Evolutionary conservation across 1,140 invertebrate species (phyloP).

Genomic region (Drosophila sechellia): DNA sequence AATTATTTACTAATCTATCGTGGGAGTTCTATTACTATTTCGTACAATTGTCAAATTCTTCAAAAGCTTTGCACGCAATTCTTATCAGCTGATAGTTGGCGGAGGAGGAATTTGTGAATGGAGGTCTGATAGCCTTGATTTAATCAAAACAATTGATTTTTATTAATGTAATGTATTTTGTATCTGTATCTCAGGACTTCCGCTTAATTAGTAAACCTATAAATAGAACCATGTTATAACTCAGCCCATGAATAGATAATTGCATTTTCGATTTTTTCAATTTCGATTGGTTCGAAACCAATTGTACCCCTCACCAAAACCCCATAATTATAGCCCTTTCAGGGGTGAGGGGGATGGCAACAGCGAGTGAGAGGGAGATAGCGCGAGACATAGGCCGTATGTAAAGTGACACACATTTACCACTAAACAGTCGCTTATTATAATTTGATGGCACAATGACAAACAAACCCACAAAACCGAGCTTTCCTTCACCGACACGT

Average conservation of each 20-base stretch:
- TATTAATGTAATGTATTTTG: not conserved
- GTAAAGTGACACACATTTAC: constrained; percentile 78
- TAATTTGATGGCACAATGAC: constrained; percentile 80
- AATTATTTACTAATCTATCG: constrained; percentile 3
- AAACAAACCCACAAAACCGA: constrained; percentile 38
- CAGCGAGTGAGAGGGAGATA: not conserved
- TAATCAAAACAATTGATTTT: not conserved
- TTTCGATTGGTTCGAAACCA: constrained; percentile 9
- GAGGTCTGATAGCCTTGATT: not conserved
- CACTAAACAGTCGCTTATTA: constrained; percentile 79
- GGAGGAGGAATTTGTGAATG: constrained; percentile 19
- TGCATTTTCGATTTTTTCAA: constrained; percentile 58
- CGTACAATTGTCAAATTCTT: constrained; percentile 17
- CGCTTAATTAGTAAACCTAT: not conserved
- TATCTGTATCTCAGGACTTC: not conserved
- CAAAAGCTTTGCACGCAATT: not conserved
- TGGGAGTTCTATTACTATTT: constrained; percentile 1
- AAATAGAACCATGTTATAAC: constrained; percentile 21
- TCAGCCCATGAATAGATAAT: constrained; percentile 28
- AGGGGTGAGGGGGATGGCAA: constrained; percentile 3
- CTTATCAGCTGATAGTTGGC: constrained; percentile 13
- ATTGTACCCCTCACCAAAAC: constrained; percentile 4
- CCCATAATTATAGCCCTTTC: constrained; percentile 49
- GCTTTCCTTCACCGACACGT: constrained; percentile 29
- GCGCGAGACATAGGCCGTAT: constrained; percentile 17